Evolutionary conservation across 2,113 vertebrate species (phyloP).

Genomic region (Prietella phreatophila): DNA sequence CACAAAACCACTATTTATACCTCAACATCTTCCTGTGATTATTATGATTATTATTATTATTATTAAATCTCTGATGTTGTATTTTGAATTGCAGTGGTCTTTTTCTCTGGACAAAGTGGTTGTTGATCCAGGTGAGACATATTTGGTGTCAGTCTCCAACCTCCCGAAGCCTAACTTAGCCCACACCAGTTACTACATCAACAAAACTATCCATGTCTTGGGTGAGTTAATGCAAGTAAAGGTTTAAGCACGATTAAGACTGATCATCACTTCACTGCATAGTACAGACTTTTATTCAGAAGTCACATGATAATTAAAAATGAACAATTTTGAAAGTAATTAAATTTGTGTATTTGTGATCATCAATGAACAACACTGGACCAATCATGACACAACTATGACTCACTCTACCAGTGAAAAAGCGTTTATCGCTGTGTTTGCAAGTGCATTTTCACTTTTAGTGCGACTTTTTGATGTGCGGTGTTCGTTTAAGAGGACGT

Average conservation of each 20-base stretch:
- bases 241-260: neutral
- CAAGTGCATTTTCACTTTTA: neutral
- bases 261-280: neutral
- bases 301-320: neutral
- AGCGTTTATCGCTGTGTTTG: neutral
- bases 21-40: neutral
- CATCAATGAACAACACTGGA: neutral
- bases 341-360: neutral
- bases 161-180: slow-evolving; percentile 67
- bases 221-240: slow-evolving; percentile 55
- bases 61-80: neutral
- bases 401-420: neutral
- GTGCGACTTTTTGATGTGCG: neutral
- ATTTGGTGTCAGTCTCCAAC: slow-evolving; percentile 67
- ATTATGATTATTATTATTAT: neutral
- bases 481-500: neutral
- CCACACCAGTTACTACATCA: slow-evolving; percentile 59
- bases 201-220: slow-evolving; percentile 40
- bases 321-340: neutral
- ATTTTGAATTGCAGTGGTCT: slow-evolving; percentile 65
- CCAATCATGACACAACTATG: neutral
- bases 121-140: slow-evolving; percentile 61
- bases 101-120: slow-evolving; percentile 66
- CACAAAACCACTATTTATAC: neutral
- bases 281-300: neutral